Conservation (phyloP, 2,113 vertebrate genomes). For the Oryzias melastigma region DNA sequence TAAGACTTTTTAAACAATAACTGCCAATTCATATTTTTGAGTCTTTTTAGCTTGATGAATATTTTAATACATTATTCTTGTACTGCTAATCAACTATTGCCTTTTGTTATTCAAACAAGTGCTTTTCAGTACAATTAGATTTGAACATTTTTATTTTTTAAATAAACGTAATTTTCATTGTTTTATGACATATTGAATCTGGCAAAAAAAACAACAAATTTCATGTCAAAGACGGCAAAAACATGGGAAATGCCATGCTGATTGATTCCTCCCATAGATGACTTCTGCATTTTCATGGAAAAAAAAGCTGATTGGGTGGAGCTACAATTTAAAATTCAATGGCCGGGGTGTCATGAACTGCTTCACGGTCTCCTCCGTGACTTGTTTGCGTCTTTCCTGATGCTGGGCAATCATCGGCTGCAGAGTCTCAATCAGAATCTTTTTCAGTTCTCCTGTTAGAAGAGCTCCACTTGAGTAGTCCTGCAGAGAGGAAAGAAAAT, state of each 20-base stretch:
- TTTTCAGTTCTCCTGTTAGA: constrained; percentile 95
- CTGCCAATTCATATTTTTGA: too few relatives aligned
- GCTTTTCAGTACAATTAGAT: too few relatives aligned
- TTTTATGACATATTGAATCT: too few relatives aligned
- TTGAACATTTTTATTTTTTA: too few relatives aligned
- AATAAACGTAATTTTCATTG: too few relatives aligned
- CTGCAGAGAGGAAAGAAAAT: constrained; percentile 62
- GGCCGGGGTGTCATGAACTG: constrained; percentile 93
- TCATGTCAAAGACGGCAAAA: too few relatives aligned
- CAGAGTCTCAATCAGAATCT: constrained; percentile 87
- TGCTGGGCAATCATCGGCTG: constrained; percentile 90
- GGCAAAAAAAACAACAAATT: too few relatives aligned
- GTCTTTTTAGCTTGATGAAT: too few relatives aligned
- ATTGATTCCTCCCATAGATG: neutral
- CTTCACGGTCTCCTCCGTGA: constrained; percentile 85
- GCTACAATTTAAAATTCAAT: constrained; percentile 83
- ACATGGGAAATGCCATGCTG: constrained; percentile 16
- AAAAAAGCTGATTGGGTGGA: neutral
- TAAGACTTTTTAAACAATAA: too few relatives aligned
- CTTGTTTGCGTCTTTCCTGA: constrained; percentile 87
- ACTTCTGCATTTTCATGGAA: neutral
- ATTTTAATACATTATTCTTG: too few relatives aligned
- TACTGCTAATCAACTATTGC: too few relatives aligned
- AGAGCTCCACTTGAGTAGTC: constrained; percentile 90
- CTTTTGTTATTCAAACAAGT: too few relatives aligned